Evolutionary conservation across 1,140 invertebrate species (phyloP), one percentile per base, ranked within the genome.

Genomic region (Meloidogyne exigua): DNA sequence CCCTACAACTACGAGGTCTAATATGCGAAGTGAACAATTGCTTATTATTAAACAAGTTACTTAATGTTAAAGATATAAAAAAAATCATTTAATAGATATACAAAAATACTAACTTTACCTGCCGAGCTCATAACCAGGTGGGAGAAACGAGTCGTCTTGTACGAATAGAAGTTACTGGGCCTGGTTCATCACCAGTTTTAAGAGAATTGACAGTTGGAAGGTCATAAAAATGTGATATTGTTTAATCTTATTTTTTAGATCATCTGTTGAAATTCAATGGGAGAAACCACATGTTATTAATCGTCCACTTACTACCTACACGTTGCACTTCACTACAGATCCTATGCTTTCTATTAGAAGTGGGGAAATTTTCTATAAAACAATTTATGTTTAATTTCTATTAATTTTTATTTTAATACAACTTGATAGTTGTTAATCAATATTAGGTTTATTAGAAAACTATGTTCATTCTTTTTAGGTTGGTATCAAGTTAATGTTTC

Each of bases 251-350:
- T 21, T 69, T 28, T 32, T 4, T 44, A 77, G 85, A 65, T 85
- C 85, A 18, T 75, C 77, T 7, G 72, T 87, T 7, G 71, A 77
- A 5, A 76, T 87, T 28, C 36, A 78, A 36, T 87, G 85, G 85
- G 84, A 87, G 26, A 85, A 85, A 21, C 85, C 85, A 15, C 75
- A 85, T 66, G 78, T 83, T 25, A 73, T 86, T 36, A 87, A 87
- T 72, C 72, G 86, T n/a, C 85, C 85, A 57, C 76, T 87, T 57
- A 87, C 86, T 7, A 72, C 71, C 12, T 87, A 87, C 69, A 85
- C 85, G 18, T 68, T 87, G 25, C 85, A 87, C 66, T 87, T 87
- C 82, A 87, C 85, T 9, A 87, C 77, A n/a, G 84, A 87, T 62
- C 72, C 66, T 49, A 67, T 80, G 44, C 83, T 86, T 66, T 84